Conservation (phyloP, 2,113 vertebrate genomes). For the Asarcornis scutulata region DNA sequence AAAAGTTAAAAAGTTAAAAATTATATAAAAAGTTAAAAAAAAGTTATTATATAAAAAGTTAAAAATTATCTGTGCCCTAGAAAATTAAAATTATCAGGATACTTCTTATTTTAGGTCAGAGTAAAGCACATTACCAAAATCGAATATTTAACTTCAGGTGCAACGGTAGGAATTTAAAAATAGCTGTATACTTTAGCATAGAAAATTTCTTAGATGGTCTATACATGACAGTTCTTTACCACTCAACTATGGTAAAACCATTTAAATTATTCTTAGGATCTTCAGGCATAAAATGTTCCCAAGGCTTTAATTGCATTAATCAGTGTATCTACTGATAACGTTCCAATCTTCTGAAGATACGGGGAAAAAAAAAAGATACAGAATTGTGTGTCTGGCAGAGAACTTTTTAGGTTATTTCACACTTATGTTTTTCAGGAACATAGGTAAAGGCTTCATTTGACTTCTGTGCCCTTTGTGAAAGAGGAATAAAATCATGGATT, state of each 20-base stretch:
- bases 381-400: not conserved
- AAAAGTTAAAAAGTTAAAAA: too few species aligned
- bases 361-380: not conserved
- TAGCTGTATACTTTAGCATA: not conserved
- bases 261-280: not conserved
- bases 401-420: not conserved
- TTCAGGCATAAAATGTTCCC: not conserved
- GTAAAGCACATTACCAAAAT: not conserved
- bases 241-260: not conserved
- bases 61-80: not conserved
- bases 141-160: not conserved
- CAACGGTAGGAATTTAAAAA: not conserved
- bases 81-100: not conserved
- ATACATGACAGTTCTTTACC: not conserved
- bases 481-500: not conserved
- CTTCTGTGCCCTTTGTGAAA: not conserved
- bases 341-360: not conserved
- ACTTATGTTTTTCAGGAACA: not conserved
- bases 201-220: not conserved
- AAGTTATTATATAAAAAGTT: too few species aligned
- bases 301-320: not conserved
- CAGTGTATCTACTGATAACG: not conserved
- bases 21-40: too few species aligned
- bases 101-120: not conserved
- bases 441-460: not conserved